phyloP scores from a whole-genome alignment of 2,113 vertebrate genomes.

The Neogale vison region DNA sequence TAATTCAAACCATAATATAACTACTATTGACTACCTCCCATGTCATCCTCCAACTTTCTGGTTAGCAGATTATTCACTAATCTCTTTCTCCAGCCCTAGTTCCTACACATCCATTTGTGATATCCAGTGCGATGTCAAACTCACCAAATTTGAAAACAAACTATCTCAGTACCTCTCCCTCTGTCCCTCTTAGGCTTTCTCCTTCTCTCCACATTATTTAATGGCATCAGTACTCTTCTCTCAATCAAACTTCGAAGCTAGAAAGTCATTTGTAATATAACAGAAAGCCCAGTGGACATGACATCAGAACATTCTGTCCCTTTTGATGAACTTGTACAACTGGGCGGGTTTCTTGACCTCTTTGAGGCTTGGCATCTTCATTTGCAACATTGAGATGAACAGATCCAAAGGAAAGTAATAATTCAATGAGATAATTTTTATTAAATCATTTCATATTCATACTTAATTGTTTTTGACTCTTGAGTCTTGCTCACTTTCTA shows the following conservation, averaged over 20 bases:
- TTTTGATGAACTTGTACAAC: neutral
- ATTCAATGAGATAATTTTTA: neutral
- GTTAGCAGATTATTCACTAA: neutral
- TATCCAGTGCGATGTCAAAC: neutral
- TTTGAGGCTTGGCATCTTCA: neutral
- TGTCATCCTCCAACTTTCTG: neutral
- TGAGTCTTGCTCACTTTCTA: neutral
- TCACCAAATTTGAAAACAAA: neutral
- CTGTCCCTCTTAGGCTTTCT: neutral
- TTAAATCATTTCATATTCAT: neutral
- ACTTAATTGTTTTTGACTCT: neutral
- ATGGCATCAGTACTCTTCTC: neutral
- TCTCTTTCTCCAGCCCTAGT: neutral
- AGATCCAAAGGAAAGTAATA: neutral
- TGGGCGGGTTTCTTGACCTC: neutral
- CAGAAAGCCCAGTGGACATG: neutral
- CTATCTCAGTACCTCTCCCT: neutral
- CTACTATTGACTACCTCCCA: neutral
- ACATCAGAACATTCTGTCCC: neutral
- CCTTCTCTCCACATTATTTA: neutral
- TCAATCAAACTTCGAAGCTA: neutral
- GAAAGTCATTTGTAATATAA: neutral
- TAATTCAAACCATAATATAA: neutral
- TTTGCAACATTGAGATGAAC: neutral
- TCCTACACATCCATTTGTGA: neutral